A percentile compares a stretch with the other conserved stretches of the same genome.
Conservation (phyloP, 2,797 vertebrate species). For the Geotria australis region DNA sequence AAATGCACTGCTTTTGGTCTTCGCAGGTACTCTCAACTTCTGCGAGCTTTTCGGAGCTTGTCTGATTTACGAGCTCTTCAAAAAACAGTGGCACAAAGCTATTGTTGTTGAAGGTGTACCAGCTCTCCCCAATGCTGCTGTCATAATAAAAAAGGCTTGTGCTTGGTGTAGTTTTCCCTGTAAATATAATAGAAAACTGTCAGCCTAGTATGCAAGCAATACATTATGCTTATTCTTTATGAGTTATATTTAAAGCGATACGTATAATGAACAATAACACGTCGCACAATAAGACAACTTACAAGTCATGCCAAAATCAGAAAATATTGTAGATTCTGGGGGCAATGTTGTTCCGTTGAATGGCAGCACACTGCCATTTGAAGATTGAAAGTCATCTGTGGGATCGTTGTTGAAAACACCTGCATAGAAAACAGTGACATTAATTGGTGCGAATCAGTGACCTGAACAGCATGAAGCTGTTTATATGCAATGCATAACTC, state of each 20-base stretch:
- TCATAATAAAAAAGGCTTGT: conserved; percentile 3
- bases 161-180: conserved; percentile 3
- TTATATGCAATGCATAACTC: not conserved
- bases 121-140: conserved; percentile 1
- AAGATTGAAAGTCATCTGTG: conserved; percentile 3
- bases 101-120: conserved; percentile 5
- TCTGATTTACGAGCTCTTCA: conserved; percentile 3
- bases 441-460: not conserved
- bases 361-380: conserved; percentile 2
- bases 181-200: not conserved
- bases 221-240: no score
- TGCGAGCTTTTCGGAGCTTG: not conserved
- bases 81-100: conserved; percentile 5
- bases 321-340: conserved; percentile 2
- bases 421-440: not conserved
- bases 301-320: conserved; percentile 5
- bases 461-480: not conserved
- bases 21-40: conserved; percentile 3
- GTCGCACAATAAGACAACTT: not conserved
- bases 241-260: not conserved
- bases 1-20: conserved; percentile 5
- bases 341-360: conserved; percentile 3
- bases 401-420: conserved; percentile 4
- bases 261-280: not conserved
- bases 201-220: not conserved